Base-by-base conservation (phyloP, 2,113 vertebrate genomes). In the Dolichallabes microphthalmus region DNA sequence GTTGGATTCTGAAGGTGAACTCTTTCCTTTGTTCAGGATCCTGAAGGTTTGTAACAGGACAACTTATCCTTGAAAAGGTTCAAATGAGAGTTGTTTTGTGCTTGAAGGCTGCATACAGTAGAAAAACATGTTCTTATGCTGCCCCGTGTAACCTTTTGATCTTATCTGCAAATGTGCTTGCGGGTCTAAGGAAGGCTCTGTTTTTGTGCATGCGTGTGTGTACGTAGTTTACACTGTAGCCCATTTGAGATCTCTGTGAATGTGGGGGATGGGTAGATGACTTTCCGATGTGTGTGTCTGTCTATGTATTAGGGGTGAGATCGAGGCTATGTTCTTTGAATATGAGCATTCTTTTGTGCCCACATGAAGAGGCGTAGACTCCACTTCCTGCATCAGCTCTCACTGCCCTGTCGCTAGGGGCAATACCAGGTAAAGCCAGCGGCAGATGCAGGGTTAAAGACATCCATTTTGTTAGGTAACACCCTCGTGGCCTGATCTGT, bases 381-480 rank as follows among this genome's bases (percentile, higher is more conserved):
- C 52, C 85, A 90, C 89, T 90, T 92, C 90, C 90, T 92, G 85
- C 87, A 89, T 89, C 91, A 85, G 35, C 90, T 85, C 89, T 90
- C 74, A 87, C 89, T 82, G 89, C 92, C 91, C 89, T 84, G 90
- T 93, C 92, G 90, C 92, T 91, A 88, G 90, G 88, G 91, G 92
- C 90, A 89, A 93, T 92, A 92, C 90, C 92, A 94, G 93, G 93
- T 95, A 92, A 91, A 93, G 93, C 91, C 91, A 82, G 86, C 61
- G 91, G 95, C 90, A 90, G 92, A 92, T 88, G 90, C 95, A 95
- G 95, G 94, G 96, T 97, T 98, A 96, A 97, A 92, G 90, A 91
- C 95, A 96, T 95, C 95, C 95, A 96, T 97, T 97, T 97, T 96
- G 96, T 97, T 96, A 96, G 95, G 95, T 96, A 96, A 96, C 95